Conservation (phyloP, 2,888 invertebrate genomes). For the Cephus nigrinus region DNA sequence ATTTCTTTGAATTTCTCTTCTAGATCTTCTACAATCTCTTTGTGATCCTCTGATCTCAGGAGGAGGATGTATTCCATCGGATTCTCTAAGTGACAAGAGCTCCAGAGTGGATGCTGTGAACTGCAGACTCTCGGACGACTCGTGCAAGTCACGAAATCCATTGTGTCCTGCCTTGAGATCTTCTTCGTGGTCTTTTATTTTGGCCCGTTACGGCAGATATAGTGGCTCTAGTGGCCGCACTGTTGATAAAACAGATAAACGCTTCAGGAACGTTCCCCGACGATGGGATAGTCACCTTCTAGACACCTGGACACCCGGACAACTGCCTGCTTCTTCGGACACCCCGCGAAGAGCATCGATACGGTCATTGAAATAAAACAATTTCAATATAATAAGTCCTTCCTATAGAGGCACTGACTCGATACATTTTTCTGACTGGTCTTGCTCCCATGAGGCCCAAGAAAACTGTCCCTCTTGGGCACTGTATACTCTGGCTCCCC, state of each 20-base stretch:
- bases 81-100: conserved; percentile 42
- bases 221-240: conserved; percentile 33
- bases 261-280: conserved; percentile 16
- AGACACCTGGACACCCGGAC: conserved; percentile 21
- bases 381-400: background rate
- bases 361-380: conserved; percentile 3
- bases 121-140: conserved; percentile 19
- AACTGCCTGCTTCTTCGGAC: conserved; percentile 18
- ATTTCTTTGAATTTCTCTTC: background rate
- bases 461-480: background rate
- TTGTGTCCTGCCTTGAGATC: conserved; percentile 27
- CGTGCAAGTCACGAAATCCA: conserved; percentile 45
- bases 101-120: conserved; percentile 11
- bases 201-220: conserved; percentile 20
- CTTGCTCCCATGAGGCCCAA: background rate
- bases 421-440: background rate
- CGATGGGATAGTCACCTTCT: background rate
- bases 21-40: background rate
- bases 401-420: background rate
- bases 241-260: conserved; percentile 55
- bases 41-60: background rate
- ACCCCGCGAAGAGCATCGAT: conserved; percentile 24
- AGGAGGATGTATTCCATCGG: conserved; percentile 31
- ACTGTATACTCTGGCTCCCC: background rate
- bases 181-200: conserved; percentile 12